Evolutionary conservation across 2,113 vertebrate species (phyloP).

Genomic region (Oplegnathus fasciatus): DNA sequence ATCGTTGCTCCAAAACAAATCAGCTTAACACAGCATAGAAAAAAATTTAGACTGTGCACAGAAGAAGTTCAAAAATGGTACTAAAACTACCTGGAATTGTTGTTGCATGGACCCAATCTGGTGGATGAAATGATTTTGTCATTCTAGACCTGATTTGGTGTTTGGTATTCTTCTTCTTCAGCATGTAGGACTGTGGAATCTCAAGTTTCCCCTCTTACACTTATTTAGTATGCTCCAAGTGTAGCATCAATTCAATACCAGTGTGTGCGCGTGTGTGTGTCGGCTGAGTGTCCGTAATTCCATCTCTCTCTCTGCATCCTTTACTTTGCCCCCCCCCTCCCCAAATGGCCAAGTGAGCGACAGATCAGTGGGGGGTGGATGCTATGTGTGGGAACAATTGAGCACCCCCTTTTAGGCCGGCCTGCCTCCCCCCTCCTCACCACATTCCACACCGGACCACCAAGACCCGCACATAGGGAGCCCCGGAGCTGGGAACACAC

Average conservation of each 20-base stretch:
- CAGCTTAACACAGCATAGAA: constrained; percentile 29
- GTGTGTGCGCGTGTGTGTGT: constrained; percentile 38
- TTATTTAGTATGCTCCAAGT: constrained; percentile 64
- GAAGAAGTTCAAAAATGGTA: not conserved
- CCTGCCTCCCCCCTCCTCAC: constrained; percentile 77
- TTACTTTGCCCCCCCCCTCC: constrained; percentile 40
- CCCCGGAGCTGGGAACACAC: constrained; percentile 76
- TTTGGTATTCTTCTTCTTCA: constrained; percentile 29
- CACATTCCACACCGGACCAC: constrained; percentile 94
- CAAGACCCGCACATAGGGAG: constrained; percentile 89
- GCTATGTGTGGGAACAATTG: constrained; percentile 95
- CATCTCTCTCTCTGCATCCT: constrained; percentile 64
- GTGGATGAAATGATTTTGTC: constrained; percentile 5
- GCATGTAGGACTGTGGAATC: constrained; percentile 61
- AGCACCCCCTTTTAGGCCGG: constrained; percentile 82
- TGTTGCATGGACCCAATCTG: not conserved
- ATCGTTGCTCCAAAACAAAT: constrained; percentile 48
- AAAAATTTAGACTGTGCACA: not conserved
- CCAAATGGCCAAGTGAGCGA: constrained; percentile 76
- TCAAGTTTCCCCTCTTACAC: constrained; percentile 51
- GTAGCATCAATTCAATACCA: constrained; percentile 56
- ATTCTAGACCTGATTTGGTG: constrained; percentile 9
- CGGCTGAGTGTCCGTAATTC: constrained; percentile 46
- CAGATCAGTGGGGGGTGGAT: constrained; percentile 82
- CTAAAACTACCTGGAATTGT: not conserved